Evolutionary conservation across 2,797 vertebrate species (phyloP), one percentile per base, ranked within the genome.

Genomic region (Sebastes melanostomus): DNA sequence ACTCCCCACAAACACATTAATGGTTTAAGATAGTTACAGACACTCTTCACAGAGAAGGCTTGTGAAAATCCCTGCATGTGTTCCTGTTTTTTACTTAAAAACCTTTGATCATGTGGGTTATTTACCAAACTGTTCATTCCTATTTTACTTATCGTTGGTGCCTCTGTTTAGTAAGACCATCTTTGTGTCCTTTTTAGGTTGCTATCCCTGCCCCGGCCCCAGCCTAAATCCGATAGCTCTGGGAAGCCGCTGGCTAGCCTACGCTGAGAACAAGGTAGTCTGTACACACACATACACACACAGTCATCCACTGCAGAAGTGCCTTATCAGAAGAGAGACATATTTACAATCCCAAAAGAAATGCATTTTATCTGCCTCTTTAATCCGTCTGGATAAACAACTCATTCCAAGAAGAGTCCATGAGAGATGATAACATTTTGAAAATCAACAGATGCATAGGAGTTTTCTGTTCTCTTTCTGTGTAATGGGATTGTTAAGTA

Each of bases 211-310:
- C 79, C 97, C 98, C 6, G 98, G 98, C 84, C 98, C 98, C 86
- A 98, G 97, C 91, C 97, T 98, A 94, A 99, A 99, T 92, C 98
- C 98, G 29, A 94, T 99, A 80, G 97, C 98, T 85, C 95, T 99
- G 72, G 98, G 98, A 80, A 97, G 96, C 83, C 97, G 98, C 75
- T 99, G 98, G 98, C 95, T 99, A 63, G 98, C 98, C 79, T 99
- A 99, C 50, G 98, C 98, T 67, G 98, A 99, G 93, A 99, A 99
- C 91, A 99, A 99, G 97, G 98, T 99, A 95, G 93, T 77, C 42
- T 52, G 50, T 29, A 70, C 72, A 58, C 34, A 69, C 13, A 18
- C 67, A 81, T 50, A 78, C 60, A 54, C 61, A 73, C 55, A 68
- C 34, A 25, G 24, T 76, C 75, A 72, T 78, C 67, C 60, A 50